phyloP scores from a whole-genome alignment of 1,140 invertebrate genomes.

The Dinoponera quadriceps region DNA sequence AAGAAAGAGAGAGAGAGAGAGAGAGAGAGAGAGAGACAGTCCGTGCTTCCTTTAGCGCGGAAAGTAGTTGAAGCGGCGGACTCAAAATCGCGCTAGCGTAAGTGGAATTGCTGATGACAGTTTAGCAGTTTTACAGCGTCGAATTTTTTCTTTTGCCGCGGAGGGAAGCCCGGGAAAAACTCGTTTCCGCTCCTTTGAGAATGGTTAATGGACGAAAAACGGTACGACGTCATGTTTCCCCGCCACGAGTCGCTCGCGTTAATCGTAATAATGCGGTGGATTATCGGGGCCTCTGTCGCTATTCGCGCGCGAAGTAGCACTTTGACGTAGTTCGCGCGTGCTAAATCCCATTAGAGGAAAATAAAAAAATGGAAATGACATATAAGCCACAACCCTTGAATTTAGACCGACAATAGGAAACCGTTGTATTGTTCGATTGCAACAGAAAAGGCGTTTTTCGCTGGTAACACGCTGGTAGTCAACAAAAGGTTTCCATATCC shows the following conservation, averaged over 20 bases:
- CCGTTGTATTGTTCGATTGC: too few relatives aligned
- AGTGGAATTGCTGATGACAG: conserved; percentile 24
- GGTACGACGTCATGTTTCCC: background rate
- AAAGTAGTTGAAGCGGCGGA: background rate
- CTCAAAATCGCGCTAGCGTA: conserved; percentile 4
- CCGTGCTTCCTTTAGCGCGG: background rate
- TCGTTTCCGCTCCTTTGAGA: conserved; percentile 23
- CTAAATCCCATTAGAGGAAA: too few relatives aligned
- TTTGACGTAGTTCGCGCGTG: too few relatives aligned
- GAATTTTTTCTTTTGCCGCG: background rate
- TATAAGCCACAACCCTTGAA: too few relatives aligned
- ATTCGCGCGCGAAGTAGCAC: background rate
- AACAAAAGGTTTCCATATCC: too few relatives aligned
- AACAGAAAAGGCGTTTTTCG: too few relatives aligned
- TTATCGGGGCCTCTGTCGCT: background rate
- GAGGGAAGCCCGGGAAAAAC: background rate
- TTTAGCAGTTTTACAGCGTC: conserved; percentile 3
- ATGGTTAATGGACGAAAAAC: conserved; percentile 18
- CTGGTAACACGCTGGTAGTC: too few relatives aligned
- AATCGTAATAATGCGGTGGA: background rate
- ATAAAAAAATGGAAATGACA: too few relatives aligned
- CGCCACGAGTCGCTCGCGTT: background rate
- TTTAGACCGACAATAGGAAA: too few relatives aligned
- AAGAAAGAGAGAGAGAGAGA: too few relatives aligned
- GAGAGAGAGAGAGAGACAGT: too few relatives aligned